A percentile compares a stretch with the other conserved stretches of the same genome.
Conservation (phyloP, 2,888 invertebrate species). For the Drosophila incognita region DNA sequence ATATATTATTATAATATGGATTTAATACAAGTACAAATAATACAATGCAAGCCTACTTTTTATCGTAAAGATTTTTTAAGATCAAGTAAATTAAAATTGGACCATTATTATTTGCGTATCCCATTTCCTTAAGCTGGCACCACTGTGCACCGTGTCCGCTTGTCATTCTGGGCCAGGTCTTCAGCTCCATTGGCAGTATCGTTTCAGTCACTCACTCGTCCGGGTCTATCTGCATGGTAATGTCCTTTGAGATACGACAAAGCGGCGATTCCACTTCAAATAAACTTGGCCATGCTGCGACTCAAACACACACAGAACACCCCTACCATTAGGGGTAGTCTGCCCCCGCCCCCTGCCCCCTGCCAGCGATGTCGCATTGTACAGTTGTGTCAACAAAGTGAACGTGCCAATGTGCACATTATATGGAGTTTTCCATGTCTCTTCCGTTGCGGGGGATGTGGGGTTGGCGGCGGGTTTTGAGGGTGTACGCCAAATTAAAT, state of each 20-base stretch:
- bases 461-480: neutral
- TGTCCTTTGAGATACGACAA: slow-evolving; percentile 79
- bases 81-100: neutral
- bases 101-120: neutral
- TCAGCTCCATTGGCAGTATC: slow-evolving; percentile 59
- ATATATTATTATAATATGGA: neutral
- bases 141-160: slow-evolving; percentile 39
- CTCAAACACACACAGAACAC: neutral
- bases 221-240: slow-evolving; percentile 78
- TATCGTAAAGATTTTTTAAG: too few species aligned
- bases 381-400: slow-evolving; percentile 79
- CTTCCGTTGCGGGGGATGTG: neutral
- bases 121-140: neutral
- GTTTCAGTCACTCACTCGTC: slow-evolving; percentile 72
- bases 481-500: slow-evolving; percentile 70
- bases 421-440: slow-evolving; percentile 56
- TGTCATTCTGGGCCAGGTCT: slow-evolving; percentile 38
- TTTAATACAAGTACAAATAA: neutral
- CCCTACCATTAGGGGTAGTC: neutral
- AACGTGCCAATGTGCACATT: slow-evolving; percentile 82
- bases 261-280: slow-evolving; percentile 79
- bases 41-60: too few species aligned
- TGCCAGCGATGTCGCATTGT: slow-evolving; percentile 29
- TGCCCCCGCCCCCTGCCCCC: slow-evolving; percentile 8
- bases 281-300: slow-evolving; percentile 66